Percentiles rank a stretch among this genome's conserved stretches.
phyloP scores from a whole-genome alignment of 2,888 invertebrate species.

The Andrena fulva region DNA sequence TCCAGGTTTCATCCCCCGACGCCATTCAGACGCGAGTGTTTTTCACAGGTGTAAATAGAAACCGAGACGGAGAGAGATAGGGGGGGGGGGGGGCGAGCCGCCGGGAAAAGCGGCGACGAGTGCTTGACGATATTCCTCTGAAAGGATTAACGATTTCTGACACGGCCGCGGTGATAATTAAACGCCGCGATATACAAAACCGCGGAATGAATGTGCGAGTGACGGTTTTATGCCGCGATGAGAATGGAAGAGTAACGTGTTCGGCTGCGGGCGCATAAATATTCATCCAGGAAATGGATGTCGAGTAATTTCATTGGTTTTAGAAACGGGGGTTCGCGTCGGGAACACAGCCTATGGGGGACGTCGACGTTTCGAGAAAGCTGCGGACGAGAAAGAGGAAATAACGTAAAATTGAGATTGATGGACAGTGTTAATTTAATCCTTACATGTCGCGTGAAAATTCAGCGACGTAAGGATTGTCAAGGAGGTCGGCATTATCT shows the following conservation, averaged over 20 bases:
- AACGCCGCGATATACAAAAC: not conserved
- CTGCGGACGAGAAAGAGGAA: too few relatives aligned
- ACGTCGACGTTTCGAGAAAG: not conserved
- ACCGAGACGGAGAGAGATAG: not conserved
- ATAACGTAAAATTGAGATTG: too few relatives aligned
- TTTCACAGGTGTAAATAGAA: constrained; percentile 17
- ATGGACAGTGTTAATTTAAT: too few relatives aligned
- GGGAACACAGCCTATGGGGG: not conserved
- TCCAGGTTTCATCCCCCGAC: not conserved
- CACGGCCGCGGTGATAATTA: constrained; percentile 15
- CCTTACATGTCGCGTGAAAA: too few relatives aligned
- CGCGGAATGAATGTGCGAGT: constrained; percentile 3
- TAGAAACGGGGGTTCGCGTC: not conserved
- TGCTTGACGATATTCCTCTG: constrained; percentile 13
- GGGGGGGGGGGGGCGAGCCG: not conserved
- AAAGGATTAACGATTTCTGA: constrained; percentile 34
- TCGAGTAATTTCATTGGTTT: not conserved
- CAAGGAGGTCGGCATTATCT: not conserved
- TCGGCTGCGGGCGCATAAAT: not conserved
- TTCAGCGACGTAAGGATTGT: too few relatives aligned
- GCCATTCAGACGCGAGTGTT: constrained; percentile 10
- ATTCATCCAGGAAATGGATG: not conserved
- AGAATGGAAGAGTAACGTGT: not conserved
- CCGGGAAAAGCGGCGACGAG: not conserved
- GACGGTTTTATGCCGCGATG: not conserved